These are phyloP conservation scores for Diceros bicornis DNA, from an alignment of 2,797 vertebrate genomes.

Conservation along the genomic window DNA sequence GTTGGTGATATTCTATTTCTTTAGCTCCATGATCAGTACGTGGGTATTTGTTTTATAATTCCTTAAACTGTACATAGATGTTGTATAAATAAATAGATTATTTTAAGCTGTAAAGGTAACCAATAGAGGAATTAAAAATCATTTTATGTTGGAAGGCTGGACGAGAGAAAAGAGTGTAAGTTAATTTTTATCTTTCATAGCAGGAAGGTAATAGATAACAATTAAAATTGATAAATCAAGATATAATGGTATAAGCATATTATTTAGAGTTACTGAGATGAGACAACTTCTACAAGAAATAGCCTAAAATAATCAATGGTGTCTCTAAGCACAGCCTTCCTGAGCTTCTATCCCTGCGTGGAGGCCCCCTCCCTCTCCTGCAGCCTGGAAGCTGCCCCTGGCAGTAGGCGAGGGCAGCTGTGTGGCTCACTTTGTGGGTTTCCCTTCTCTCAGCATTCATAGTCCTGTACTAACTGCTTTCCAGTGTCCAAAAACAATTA, in stretches of 20 bases:
- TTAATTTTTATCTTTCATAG: not conserved
- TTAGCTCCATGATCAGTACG: not conserved
- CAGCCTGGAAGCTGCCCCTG: not conserved
- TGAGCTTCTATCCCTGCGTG: not conserved
- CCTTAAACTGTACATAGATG: not conserved
- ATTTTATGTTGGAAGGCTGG: not conserved
- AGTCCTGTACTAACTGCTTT: not conserved
- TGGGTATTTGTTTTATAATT: not conserved
- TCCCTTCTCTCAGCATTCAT: not conserved
- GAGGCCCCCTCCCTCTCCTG: no score
- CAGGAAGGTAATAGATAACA: not conserved
- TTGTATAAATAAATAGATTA: not conserved
- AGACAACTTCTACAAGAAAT: not conserved
- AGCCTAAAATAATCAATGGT: not conserved
- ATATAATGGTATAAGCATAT: not conserved
- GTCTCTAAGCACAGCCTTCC: not conserved
- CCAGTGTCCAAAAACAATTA: not conserved
- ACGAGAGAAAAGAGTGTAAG: not conserved
- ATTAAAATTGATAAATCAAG: not conserved
- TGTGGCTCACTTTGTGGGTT: not conserved
- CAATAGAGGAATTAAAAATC: not conserved
- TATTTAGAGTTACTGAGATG: not conserved
- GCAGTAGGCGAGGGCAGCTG: not conserved
- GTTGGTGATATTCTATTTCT: not conserved
- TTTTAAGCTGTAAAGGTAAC: not conserved